Percentiles rank a stretch among this genome's conserved stretches.
phyloP scores from a whole-genome alignment of 2,888 invertebrate genomes.

The Crossocerus cetratus region DNA sequence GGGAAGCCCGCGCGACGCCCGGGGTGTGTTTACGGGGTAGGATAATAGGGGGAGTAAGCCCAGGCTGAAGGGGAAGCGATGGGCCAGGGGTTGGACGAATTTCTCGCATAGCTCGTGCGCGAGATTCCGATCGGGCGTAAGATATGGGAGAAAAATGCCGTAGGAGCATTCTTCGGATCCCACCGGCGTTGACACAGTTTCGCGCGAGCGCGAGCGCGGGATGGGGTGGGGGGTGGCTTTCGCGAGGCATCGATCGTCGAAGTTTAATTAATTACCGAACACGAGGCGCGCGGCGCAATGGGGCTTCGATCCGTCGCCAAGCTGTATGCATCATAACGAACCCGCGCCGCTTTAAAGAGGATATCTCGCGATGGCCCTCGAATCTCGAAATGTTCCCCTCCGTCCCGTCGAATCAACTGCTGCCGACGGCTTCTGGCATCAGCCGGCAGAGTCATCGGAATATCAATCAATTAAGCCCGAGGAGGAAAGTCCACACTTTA shows the following conservation, averaged over 20 bases:
- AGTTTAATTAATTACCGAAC: constrained; percentile 6
- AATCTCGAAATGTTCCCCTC: too few relatives aligned
- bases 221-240: too few relatives aligned
- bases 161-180: not conserved
- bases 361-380: constrained; percentile 7
- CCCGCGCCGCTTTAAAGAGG: constrained; percentile 10
- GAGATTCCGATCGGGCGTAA: not conserved
- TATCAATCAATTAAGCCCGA: too few relatives aligned
- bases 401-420: too few relatives aligned
- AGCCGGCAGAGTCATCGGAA: too few relatives aligned
- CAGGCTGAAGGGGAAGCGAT: not conserved
- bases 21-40: too few relatives aligned
- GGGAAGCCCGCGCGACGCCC: not conserved
- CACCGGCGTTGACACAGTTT: constrained; percentile 2
- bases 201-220: not conserved
- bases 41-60: constrained; percentile 1
- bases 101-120: not conserved
- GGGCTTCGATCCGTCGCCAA: not conserved
- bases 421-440: too few relatives aligned
- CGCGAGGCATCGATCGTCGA: not conserved
- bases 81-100: not conserved
- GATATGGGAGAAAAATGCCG: constrained; percentile 1
- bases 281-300: not conserved
- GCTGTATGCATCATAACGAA: constrained; percentile 21
- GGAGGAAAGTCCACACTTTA: too few relatives aligned